A percentile compares a stretch with the other conserved stretches of the same genome.
Evolutionary conservation across 2,888 invertebrate genomes (phyloP).

Genomic region (Lamellibrachia satsuma): DNA sequence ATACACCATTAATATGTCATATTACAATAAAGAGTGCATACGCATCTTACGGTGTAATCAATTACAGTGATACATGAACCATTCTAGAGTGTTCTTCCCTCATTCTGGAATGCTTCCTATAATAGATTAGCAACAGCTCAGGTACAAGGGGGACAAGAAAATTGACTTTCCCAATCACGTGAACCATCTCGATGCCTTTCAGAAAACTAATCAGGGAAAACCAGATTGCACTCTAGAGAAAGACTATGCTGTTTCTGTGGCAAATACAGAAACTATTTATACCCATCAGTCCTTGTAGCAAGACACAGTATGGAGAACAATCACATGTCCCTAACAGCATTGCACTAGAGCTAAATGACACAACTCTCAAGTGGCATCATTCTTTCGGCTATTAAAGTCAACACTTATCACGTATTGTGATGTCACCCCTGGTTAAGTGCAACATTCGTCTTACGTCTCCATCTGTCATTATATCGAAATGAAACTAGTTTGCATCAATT

Average conservation of each 20-base stretch:
- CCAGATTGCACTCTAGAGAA: background rate
- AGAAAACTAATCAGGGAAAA: background rate
- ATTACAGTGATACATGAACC: background rate
- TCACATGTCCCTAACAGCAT: background rate
- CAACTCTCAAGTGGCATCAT: background rate
- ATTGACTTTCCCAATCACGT: background rate
- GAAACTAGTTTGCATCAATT: background rate
- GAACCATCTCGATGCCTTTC: background rate
- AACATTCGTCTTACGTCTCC: background rate
- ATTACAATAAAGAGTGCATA: background rate
- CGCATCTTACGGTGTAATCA: background rate
- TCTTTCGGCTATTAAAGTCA: background rate
- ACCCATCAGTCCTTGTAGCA: background rate
- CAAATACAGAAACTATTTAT: background rate
- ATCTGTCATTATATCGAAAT: background rate
- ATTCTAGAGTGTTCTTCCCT: background rate
- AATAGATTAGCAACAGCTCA: background rate
- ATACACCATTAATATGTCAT: background rate
- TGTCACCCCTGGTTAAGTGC: background rate
- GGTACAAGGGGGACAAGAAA: background rate
- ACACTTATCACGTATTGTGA: background rate
- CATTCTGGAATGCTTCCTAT: background rate
- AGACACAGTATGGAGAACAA: background rate
- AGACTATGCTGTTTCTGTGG: background rate
- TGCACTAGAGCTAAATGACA: background rate